Evolutionary conservation across 2,113 vertebrate genomes (phyloP).

Genomic region (Bujurquina vittata): DNA sequence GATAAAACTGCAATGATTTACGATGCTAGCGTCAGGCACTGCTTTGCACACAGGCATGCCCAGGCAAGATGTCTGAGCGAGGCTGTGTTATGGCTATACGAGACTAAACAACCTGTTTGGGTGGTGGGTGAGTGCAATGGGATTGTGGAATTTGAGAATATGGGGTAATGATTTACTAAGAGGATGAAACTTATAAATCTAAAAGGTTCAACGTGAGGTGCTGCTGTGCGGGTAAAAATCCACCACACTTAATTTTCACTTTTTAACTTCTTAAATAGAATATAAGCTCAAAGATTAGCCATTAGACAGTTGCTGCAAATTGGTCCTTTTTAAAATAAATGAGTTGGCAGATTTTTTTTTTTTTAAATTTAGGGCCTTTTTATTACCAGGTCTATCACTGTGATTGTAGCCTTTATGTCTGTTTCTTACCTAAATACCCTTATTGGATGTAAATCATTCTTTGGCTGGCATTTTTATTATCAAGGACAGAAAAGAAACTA

Average conservation of each 20-base stretch:
- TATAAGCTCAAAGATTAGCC: background rate
- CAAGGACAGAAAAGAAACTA: background rate
- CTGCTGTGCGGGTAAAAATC: background rate
- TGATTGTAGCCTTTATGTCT: background rate
- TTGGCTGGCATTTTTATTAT: background rate
- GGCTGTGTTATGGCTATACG: constrained; percentile 25
- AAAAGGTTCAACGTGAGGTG: background rate
- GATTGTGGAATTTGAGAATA: background rate
- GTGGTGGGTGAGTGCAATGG: accelerated
- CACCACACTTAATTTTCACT: background rate
- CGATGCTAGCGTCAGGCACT: background rate
- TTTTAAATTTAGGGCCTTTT: background rate
- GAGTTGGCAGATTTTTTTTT: too few species aligned
- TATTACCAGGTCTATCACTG: background rate
- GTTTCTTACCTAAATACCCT: background rate
- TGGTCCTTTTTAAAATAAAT: background rate
- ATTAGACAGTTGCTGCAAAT: background rate
- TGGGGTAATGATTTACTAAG: background rate
- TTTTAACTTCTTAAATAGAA: background rate
- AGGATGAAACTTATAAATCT: background rate
- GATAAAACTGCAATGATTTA: constrained; percentile 37
- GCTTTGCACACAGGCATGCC: constrained; percentile 21
- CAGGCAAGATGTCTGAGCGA: constrained; percentile 29
- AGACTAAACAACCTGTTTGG: background rate
- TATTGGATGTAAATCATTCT: background rate